Base-by-base conservation (phyloP, 2,113 vertebrate species). In the Elephas maximus region DNA sequence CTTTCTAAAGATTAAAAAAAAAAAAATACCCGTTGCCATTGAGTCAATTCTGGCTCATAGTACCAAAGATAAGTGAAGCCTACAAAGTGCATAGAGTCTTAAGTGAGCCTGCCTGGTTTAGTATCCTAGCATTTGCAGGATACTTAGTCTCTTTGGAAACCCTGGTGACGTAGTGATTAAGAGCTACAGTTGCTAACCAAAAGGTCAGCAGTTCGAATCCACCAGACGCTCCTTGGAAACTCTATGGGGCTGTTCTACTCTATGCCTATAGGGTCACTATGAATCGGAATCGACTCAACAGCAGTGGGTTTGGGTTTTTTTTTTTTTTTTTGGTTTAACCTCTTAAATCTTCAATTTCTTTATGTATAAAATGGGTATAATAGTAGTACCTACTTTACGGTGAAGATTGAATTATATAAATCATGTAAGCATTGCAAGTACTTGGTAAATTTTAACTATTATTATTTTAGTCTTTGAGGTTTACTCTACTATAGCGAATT, bases 391-490 rank as follows among this genome's bases (percentile, higher is more conserved):
- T 28, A 30, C 37, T 81, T 77, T 20, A 48, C 8, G 37, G 10
- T 62, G 33, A 51, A 44, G 62, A 41, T 41, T 41, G 77, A 89
- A 62, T 23, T 53, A 24, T 26, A 8, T 88, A 79, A 90, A 30
- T 12, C 28, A 33, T 33, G 67, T 30, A 6, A 71, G 67, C 67
- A 53, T 77, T 69, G 12, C n/a, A 77, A 87, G 33, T 57, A 33
- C 24, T 33, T 60, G 76, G 48, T 92, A 92, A 92, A 60, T 76
- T 24, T 82, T 93, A 85, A 63, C 21, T 80, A 21, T 73, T 74
- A 63, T 73, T 51, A 63, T 84, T 67, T 77, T n/a, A 89, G 44
- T n/a, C 24, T 71, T 69, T 30, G 17, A 26, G 45, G n/a, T 37
- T 93, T 90, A 45, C 44, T 87, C 8, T 63, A 33, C 67, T 30